These are phyloP conservation scores for Pelvicachromis taeniatus DNA, from an alignment of 2,113 vertebrate species.

Conservation along the genomic window DNA sequence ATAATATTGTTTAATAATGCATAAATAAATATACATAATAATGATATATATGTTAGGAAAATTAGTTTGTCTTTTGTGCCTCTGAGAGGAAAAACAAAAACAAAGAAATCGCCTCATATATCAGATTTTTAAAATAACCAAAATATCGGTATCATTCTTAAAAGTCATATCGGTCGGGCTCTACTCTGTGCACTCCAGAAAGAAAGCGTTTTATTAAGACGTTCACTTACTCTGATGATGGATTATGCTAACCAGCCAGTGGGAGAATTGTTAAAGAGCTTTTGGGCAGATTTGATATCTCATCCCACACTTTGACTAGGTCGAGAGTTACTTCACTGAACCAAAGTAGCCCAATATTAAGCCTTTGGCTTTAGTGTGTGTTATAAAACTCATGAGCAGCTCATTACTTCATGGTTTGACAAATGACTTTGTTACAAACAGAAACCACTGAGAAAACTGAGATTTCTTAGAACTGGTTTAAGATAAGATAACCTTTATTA, in stretches of 20 bases:
- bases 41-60: neutral
- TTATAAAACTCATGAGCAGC: neutral
- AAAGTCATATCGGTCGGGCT: neutral
- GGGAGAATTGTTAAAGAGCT: neutral
- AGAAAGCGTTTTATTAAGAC: neutral
- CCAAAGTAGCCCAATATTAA: neutral
- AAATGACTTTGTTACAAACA: neutral
- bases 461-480: neutral
- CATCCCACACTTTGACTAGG: neutral
- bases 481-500: too few species aligned
- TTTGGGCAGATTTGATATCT: conserved; percentile 25
- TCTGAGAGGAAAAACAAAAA: neutral
- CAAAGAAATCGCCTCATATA: neutral
- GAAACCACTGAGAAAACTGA: neutral
- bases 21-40: neutral
- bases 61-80: neutral
- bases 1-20: too few species aligned
- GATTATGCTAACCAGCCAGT: conserved; percentile 39
- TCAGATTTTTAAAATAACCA: neutral
- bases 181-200: neutral
- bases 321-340: conserved; percentile 3
- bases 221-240: neutral
- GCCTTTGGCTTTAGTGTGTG: neutral
- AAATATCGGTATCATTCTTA: neutral
- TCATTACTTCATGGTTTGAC: neutral